A percentile compares a stretch with the other conserved stretches of the same genome.
phyloP scores from a whole-genome alignment of 2,888 invertebrate species.

The Xanthorhoe designata region DNA sequence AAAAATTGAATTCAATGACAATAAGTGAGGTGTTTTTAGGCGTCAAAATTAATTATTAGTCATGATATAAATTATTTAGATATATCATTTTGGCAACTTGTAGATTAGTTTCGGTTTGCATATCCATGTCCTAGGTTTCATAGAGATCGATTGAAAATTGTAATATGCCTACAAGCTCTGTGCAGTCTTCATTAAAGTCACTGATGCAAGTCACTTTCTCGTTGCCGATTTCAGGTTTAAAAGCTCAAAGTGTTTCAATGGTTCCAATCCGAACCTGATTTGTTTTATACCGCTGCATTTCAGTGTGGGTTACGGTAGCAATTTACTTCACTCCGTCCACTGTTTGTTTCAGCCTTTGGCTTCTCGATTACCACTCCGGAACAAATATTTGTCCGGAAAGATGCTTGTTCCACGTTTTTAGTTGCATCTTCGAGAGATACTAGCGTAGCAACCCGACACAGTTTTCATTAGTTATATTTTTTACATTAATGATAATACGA shows the following conservation, averaged over 20 bases:
- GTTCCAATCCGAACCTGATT: not conserved
- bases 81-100: too few relatives aligned
- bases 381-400: not conserved
- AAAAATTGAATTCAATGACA: too few relatives aligned
- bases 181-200: not conserved
- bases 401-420: not conserved
- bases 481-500: too few relatives aligned
- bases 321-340: slow-evolving; percentile 5
- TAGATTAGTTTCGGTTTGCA: too few relatives aligned
- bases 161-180: too few relatives aligned
- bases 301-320: not conserved
- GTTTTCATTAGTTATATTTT: too few relatives aligned
- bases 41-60: too few relatives aligned
- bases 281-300: not conserved
- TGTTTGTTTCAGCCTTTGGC: slow-evolving; percentile 1
- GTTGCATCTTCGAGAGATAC: not conserved
- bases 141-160: too few relatives aligned
- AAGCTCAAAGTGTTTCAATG: not conserved
- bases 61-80: too few relatives aligned
- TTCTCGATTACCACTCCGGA: slow-evolving; percentile 6
- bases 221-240: not conserved
- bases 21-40: too few relatives aligned
- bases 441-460: too few relatives aligned
- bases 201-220: not conserved
- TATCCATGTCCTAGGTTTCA: too few relatives aligned